A percentile compares a stretch with the other conserved stretches of the same genome.
These are phyloP conservation scores for Copidosoma floridanum DNA, from an alignment of 1,140 invertebrate species.

Conservation along the genomic window DNA sequence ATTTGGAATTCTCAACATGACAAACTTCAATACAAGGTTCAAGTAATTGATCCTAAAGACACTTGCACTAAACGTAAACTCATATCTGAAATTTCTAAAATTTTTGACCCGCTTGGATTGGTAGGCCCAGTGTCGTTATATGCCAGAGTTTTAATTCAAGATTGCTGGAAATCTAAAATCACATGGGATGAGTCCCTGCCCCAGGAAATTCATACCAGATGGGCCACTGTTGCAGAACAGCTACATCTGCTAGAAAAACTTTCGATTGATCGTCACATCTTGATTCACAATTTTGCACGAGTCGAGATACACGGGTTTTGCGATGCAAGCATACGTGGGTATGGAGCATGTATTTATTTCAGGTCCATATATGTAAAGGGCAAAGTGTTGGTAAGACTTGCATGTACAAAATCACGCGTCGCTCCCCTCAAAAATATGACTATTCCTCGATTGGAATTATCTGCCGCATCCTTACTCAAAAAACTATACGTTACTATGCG, in stretches of 20 bases:
- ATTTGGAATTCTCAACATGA: neutral
- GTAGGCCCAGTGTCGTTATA: neutral
- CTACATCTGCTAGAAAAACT: too few species aligned
- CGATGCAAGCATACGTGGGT: neutral
- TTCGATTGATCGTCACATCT: too few species aligned
- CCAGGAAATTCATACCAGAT: neutral
- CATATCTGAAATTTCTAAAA: neutral
- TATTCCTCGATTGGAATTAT: conserved; percentile 33
- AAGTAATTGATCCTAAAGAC: too few species aligned
- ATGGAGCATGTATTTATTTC: neutral
- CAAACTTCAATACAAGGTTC: too few species aligned
- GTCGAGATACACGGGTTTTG: neutral
- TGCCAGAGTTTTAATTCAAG: neutral
- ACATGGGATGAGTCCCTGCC: neutral
- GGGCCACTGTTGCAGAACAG: neutral
- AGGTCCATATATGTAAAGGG: neutral
- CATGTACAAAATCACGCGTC: neutral
- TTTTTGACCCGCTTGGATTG: neutral
- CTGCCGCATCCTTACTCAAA: conserved; percentile 36
- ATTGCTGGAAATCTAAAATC: neutral
- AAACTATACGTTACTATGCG: conserved; percentile 1
- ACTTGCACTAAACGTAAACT: too few species aligned
- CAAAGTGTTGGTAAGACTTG: neutral
- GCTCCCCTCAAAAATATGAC: conserved; percentile 24
- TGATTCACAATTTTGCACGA: neutral